Conservation (phyloP, 2,888 invertebrate genomes). For the Oegoconia quadripuncta region DNA sequence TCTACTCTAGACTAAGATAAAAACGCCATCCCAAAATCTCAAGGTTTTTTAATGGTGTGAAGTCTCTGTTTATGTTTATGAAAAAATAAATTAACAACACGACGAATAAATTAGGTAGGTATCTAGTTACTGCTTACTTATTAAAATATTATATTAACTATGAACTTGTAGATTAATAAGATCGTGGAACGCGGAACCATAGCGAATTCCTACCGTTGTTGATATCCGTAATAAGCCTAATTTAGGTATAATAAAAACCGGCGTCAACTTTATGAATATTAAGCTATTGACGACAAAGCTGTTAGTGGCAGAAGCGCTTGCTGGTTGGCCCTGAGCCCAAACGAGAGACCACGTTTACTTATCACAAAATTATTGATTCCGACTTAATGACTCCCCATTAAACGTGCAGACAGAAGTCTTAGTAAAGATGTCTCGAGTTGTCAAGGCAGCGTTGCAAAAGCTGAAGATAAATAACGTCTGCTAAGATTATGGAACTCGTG, state of each 20-base stretch:
- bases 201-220: constrained; percentile 1
- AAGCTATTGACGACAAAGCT: constrained; percentile 6
- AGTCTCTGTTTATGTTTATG: too few species aligned
- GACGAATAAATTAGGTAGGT: too few species aligned
- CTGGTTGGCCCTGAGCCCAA: constrained; percentile 40
- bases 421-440: constrained; percentile 32
- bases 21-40: too few species aligned
- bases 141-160: background rate
- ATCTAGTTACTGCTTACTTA: background rate
- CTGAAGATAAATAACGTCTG: constrained; percentile 22
- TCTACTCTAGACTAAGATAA: too few species aligned
- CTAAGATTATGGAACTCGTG: constrained; percentile 18
- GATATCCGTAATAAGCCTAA: background rate
- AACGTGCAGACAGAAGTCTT: constrained; percentile 36
- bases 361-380: constrained; percentile 40
- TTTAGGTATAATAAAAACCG: constrained; percentile 4
- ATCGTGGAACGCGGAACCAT: constrained; percentile 14
- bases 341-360: constrained; percentile 29
- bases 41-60: too few species aligned
- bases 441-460: constrained; percentile 35
- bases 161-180: background rate
- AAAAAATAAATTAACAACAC: too few species aligned
- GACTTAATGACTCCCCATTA: constrained; percentile 38
- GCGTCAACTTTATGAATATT: constrained; percentile 10
- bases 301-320: constrained; percentile 14